These are phyloP conservation scores for Chromis chromis DNA, from an alignment of 2,797 vertebrate species.

Conservation along the genomic window DNA sequence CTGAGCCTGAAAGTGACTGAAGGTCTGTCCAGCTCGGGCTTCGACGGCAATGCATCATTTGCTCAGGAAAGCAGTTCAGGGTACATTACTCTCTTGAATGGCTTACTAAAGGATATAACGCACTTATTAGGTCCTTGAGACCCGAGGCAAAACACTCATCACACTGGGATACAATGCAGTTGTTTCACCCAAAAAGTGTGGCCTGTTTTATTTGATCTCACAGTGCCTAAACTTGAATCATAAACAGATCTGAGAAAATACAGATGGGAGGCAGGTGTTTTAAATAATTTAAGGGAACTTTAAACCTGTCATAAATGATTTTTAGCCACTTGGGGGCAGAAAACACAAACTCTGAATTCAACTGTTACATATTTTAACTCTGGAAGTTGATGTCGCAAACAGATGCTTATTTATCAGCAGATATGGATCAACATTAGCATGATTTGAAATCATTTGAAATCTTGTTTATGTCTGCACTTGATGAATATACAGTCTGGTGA, in stretches of 20 bases:
- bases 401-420: not conserved
- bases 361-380: not conserved
- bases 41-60: slow-evolving; percentile 33
- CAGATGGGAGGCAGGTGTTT: too few species aligned
- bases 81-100: slow-evolving; percentile 47
- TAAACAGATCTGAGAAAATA: not conserved
- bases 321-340: not conserved
- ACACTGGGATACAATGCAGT: slow-evolving; percentile 1
- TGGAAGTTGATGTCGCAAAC: not conserved
- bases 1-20: slow-evolving; percentile 41
- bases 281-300: too few species aligned
- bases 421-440: not conserved
- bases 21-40: slow-evolving; percentile 30
- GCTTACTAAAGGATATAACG: slow-evolving; percentile 49
- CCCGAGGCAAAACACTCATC: slow-evolving; percentile 25
- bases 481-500: too few species aligned
- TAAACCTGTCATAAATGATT: not conserved
- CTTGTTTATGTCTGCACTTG: too few species aligned
- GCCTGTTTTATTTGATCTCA: slow-evolving; percentile 3
- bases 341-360: not conserved
- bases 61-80: slow-evolving; percentile 35
- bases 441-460: too few species aligned
- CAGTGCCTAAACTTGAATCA: not conserved
- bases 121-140: slow-evolving; percentile 50
- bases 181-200: not conserved